A percentile compares a stretch with the other conserved stretches of the same genome.
Evolutionary conservation across 1,140 invertebrate genomes (phyloP).

Genomic region (Theocolax elegans): DNA sequence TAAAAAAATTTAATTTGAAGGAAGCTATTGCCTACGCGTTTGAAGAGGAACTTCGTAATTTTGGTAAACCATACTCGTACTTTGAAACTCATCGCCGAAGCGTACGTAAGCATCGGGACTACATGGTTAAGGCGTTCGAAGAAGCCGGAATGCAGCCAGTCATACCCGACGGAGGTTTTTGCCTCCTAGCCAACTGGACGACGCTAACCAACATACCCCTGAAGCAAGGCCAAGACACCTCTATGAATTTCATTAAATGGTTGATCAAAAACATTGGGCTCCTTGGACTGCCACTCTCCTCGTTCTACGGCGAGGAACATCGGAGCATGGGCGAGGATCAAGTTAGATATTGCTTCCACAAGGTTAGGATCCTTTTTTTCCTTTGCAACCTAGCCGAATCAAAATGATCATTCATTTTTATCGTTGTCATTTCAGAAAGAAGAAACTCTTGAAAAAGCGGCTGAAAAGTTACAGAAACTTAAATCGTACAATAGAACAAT

Average conservation of each 20-base stretch:
- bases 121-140: constrained; percentile 79
- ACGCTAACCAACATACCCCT: neutral
- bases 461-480: constrained; percentile 73
- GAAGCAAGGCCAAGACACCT: neutral
- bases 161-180: constrained; percentile 87
- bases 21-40: constrained; percentile 92
- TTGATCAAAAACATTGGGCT: constrained; percentile 92
- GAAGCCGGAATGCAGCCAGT: constrained; percentile 90
- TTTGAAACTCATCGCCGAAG: constrained; percentile 83
- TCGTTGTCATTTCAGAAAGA: constrained; percentile 70
- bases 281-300: constrained; percentile 91
- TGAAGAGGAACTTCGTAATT: constrained; percentile 82
- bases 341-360: constrained; percentile 93
- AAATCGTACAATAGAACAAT: no score
- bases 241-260: constrained; percentile 89
- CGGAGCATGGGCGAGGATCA: constrained; percentile 88
- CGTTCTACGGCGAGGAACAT: constrained; percentile 87
- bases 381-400: neutral
- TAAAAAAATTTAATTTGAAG: constrained; percentile 58
- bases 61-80: constrained; percentile 85
- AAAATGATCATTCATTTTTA: constrained; percentile 46
- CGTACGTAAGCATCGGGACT: constrained; percentile 87
- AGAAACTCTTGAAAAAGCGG: constrained; percentile 78
- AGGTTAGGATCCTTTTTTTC: constrained; percentile 70
- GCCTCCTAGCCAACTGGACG: constrained; percentile 10